Evolutionary conservation across 2,888 invertebrate genomes (phyloP), one percentile per base, ranked within the genome.

Genomic region (Eilema caniola): DNA sequence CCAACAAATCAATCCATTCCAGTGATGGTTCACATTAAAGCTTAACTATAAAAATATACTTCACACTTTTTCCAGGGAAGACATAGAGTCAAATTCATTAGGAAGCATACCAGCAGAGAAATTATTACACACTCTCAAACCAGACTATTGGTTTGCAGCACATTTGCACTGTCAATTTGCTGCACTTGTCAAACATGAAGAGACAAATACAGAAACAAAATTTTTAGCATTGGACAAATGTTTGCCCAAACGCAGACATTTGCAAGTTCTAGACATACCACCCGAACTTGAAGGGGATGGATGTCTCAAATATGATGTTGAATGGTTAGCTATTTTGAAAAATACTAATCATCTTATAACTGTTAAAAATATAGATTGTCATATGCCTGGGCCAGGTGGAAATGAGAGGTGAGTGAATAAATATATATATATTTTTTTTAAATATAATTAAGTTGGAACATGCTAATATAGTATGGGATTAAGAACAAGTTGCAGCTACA

Each of bases 221-320:
- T 99, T 99, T 92, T 92, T 99, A 78, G 98, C 99, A 0, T 93
- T 99, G n/a, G 99, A 99, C 89, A 99, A 99, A 95, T 99, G 99
- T 91, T 95, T 99, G 66, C 99, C 99, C 0, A 96, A 96, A 83
- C 95, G 99, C 75, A 96, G 97, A 75, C 99, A 99, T 94, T 93
- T 99, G 59, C 99, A 99, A 96, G 96, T 99, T 57, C 78, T 98
- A 23, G 97, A 98, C 70, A 80, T 97, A 59, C 96, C 96, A 31
- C 89, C 95, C 62, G 95, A 97, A 76, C 90, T 90, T 80, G 94
- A 95, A 79, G 93, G 95, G 66, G 95, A 96, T 72, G 92, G 95
- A 72, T 91, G 95, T 65, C 89, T 98, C 31, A 95, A 96, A 77
- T 97, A 98, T 90, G 99, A 99, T 94, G 95, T 97, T n/a, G 99